Base-by-base conservation (phyloP, 2,797 vertebrate species). In the Neoniphon sammara region DNA sequence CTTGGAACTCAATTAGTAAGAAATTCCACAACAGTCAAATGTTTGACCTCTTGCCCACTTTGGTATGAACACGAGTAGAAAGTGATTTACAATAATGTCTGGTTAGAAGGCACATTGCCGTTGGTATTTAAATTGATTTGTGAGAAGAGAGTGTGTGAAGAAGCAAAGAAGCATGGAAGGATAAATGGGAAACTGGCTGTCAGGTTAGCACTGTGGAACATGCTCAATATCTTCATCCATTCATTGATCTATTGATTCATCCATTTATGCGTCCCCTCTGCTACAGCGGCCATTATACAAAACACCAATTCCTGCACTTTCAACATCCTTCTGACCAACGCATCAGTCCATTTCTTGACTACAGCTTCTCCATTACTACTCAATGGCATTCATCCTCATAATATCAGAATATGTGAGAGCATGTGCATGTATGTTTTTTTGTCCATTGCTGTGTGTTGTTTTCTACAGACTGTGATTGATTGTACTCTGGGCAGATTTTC, bases 401-500 rank as follows among this genome's bases (percentile, higher is more conserved):
- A 44, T n/a, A 85, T 39, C 20, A 64, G 20, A 63, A 73, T 54
- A 34, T 5, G 5, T 52, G 18, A 7, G 54, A 3, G n/a, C 21
- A 25, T 27, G 23, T n/a, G 18, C 23, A 1, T 30, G 44, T 39
- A 17, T 50, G 47, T 8, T 20, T 34, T n/a, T 50, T 18, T 64
- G 49, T 60, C n/a, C 44, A 7, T 17, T 0, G 15, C 14, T 27
- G 9, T 7, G 17, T 61, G 65, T 59, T 36, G 42, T 42, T 81
- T 79, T 47, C 34, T 54, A 42, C 8, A 39, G 57, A 12, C 15
- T 21, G 27, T 87, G 83, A 90, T 69, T 89, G 73, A 92, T 84
- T 66, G 70, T 42, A 77, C 55, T 53, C 12, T 0, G 7, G 64
- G 7, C 20, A 58, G 66, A 78, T 82, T 81, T 85, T 80, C 76